Base-by-base conservation (phyloP, 2,888 invertebrate species). In the Eurytoma californica region DNA sequence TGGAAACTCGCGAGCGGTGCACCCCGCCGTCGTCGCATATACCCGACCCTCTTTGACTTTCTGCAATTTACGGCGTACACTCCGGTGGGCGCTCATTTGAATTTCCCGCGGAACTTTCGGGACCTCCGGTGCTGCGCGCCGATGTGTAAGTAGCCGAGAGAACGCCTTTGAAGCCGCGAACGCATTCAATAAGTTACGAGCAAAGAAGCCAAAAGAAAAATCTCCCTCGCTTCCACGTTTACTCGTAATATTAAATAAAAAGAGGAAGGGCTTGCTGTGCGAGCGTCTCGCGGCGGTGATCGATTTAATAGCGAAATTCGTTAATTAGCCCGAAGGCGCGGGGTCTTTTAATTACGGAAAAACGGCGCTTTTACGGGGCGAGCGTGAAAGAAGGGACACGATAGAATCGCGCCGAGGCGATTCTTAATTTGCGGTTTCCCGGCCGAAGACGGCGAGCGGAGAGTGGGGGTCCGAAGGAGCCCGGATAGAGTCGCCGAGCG, bases 401-500 rank as follows among this genome's bases (percentile, higher is more conserved):
- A 63, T 12, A 18, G n/a, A n/a, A n/a, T 13, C 16, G 47, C 39
- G 53, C 18, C 58, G 66, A 60, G 70, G 70, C 70, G 60, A 70
- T 70, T 70, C 60, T 70, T 70, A 70, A 70, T 70, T 70, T 70
- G 60, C 70, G 60, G 70, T 60, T 70, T 60, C 70, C 70, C 70
- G 16, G 28, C 9, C 66, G 49, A 20, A 53, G 72, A 60, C 39
- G 51, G 51, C 63, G 72, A 39, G 39, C 39, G 9, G 55, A 30
- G 63, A 20, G 73, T 39, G 61, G 30, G 55, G 53, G 30, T 1
- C 16, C 57, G n/a, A 9, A 14, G 69, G 3, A 39, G 58, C 67
- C 72, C 77, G 77, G 78, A 78, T 78, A 73, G 66, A 79, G 82
- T 85, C 84, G 85, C 84, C 83, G 80, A 87, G 86, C 88, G 88